A percentile compares a stretch with the other conserved stretches of the same genome.
Conservation (phyloP, 2,113 vertebrate genomes). For the Azemiops feae region DNA sequence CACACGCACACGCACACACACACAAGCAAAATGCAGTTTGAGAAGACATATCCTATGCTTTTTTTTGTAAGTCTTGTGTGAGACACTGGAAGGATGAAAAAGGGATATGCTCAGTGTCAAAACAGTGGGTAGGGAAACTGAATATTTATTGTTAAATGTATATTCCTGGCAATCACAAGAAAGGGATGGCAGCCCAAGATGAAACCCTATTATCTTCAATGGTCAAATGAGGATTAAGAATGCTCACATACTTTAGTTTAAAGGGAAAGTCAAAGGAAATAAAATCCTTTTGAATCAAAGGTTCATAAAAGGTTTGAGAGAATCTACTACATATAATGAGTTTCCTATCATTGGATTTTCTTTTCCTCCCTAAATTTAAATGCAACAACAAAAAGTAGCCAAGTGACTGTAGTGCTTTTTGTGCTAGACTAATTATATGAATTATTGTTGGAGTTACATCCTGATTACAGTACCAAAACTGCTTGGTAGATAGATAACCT, state of each 20-base stretch:
- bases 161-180: not conserved
- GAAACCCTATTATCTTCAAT: not conserved
- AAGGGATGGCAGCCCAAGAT: not conserved
- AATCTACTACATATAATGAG: not conserved
- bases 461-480: not conserved
- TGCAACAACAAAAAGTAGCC: not conserved
- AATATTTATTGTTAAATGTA: not conserved
- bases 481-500: not conserved
- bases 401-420: not conserved
- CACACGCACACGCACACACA: not conserved
- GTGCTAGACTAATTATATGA: not conserved
- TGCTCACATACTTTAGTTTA: not conserved
- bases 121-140: too few species aligned
- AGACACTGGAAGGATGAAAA: not conserved
- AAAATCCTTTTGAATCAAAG: not conserved
- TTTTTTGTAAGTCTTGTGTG: not conserved
- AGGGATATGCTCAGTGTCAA: not conserved
- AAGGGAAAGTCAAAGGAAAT: not conserved
- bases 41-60: not conserved
- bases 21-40: not conserved
- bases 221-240: not conserved
- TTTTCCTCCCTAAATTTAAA: not conserved
- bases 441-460: not conserved
- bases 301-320: not conserved
- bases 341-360: not conserved